Evolutionary conservation across 2,888 invertebrate genomes (phyloP), one percentile per base, ranked within the genome.

Genomic region (Salticus scenicus): DNA sequence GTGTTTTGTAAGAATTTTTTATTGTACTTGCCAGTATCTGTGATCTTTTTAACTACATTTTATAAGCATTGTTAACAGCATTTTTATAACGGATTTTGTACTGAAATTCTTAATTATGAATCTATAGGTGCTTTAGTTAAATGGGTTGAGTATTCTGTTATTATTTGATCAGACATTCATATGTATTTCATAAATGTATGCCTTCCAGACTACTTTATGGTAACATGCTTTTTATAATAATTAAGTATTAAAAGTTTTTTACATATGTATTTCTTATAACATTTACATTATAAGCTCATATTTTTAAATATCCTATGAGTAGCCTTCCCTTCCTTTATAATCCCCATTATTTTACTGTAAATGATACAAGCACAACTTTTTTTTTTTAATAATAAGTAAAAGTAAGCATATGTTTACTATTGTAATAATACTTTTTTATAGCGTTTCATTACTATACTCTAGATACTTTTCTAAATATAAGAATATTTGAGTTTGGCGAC

Each of bases 21-120:
- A 82, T 75, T 33, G 75, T 63, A 71, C 64, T 82, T 82, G 82
- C 42, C 69, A 70, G 75, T 47, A 47, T 70, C 82, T 82, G 82
- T 82, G 82, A 82, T 82, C 82, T 82, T 82, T 81, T 81, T 80
- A 70, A 82, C 41, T 69, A 81, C 74, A 81, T 63, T 31, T 41
- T 33, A 31, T 37, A 74, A 47, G 69, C 37, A 66, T 75, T 82
- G 63, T 51, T 73, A 24, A 80, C 71, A 75, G 63, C 42, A 24
- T 71, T 82, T 78, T 82, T 82, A 75, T 82, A 82, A 82, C 37
- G 70, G 24, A 75, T 71, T 82, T 74, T 47, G 17, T 47, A 47
- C 17, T 10, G 17, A 17, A 47, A 47, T 47, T 47, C 42, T 17
- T 47, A 12, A 47, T 47, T 47, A 47, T 17, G 7, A 47, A 47